phyloP scores from a whole-genome alignment of 1,140 invertebrate species.

The Danaus plexippus region DNA sequence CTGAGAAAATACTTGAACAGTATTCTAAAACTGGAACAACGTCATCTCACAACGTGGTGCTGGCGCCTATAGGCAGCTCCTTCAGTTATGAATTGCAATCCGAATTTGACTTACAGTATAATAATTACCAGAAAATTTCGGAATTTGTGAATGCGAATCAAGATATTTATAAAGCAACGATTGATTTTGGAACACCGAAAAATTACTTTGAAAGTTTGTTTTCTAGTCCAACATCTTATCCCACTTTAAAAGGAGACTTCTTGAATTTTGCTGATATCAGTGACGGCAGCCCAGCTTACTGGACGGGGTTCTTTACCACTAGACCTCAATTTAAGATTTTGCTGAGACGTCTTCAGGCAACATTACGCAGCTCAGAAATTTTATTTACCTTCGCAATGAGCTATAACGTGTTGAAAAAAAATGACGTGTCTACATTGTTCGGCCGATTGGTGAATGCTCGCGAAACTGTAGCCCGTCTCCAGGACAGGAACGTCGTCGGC shows the following conservation, averaged over 20 bases:
- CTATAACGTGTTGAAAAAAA: conserved; percentile 73
- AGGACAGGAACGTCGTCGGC: conserved; percentile 48
- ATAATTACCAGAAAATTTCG: conserved; percentile 84
- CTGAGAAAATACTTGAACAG: conserved; percentile 84
- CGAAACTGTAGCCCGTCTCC: conserved; percentile 72
- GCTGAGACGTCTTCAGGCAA: conserved; percentile 83
- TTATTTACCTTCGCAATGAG: conserved; percentile 83
- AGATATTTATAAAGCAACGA: conserved; percentile 78
- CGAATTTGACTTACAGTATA: conserved; percentile 90
- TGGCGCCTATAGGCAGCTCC: conserved; percentile 87
- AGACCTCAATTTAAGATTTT: conserved; percentile 89
- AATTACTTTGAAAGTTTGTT: conserved; percentile 84
- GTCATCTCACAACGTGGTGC: conserved; percentile 84
- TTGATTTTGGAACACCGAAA: conserved; percentile 85
- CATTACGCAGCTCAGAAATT: conserved; percentile 85
- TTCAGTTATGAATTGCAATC: conserved; percentile 82
- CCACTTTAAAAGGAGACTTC: conserved; percentile 88
- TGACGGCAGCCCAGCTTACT: conserved; percentile 85
- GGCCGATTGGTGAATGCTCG: conserved; percentile 77
- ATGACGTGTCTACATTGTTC: conserved; percentile 69
- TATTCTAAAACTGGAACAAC: conserved; percentile 85
- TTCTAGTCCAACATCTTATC: conserved; percentile 72
- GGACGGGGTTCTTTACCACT: conserved; percentile 92
- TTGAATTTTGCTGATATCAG: conserved; percentile 91
- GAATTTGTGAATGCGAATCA: conserved; percentile 83